phyloP scores from a whole-genome alignment of 2,113 vertebrate species.

The Gila orcuttii region DNA sequence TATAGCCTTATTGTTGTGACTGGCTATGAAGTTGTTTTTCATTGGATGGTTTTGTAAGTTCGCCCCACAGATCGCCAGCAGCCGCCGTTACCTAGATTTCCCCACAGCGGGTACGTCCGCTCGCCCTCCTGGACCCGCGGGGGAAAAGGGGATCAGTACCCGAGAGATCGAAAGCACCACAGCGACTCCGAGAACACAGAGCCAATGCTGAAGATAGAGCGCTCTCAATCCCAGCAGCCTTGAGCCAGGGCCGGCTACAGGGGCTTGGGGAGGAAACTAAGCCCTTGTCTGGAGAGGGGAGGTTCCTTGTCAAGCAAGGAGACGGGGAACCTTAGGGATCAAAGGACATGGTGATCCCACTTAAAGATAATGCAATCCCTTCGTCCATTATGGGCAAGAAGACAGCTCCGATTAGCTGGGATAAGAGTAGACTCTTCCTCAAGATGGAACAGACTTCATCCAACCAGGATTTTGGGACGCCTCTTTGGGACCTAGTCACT shows the following conservation, averaged over 20 bases:
- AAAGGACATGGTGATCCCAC: constrained; percentile 38
- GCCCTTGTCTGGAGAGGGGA: constrained; percentile 40
- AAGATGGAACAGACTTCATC: constrained; percentile 29
- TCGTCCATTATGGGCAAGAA: constrained; percentile 26
- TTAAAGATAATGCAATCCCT: constrained; percentile 37
- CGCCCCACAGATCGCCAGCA: constrained; percentile 81
- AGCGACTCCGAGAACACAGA: constrained; percentile 84
- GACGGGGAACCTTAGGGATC: constrained; percentile 26
- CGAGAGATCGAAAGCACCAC: constrained; percentile 85
- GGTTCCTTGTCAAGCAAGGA: constrained; percentile 47
- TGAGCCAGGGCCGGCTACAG: constrained; percentile 59
- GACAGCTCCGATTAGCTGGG: constrained; percentile 6
- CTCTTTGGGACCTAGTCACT: constrained; percentile 9
- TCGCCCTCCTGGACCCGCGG: constrained; percentile 92
- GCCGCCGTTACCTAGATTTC: constrained; percentile 68
- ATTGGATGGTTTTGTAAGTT: constrained; percentile 29
- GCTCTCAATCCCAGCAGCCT: constrained; percentile 84
- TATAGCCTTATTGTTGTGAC: not conserved
- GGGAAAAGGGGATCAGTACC: constrained; percentile 78
- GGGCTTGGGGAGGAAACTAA: constrained; percentile 31
- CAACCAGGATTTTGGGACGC: constrained; percentile 37
- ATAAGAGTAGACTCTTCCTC: constrained; percentile 25
- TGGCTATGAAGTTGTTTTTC: not conserved
- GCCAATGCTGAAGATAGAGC: constrained; percentile 83
- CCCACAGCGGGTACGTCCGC: constrained; percentile 84